Percentiles rank a stretch among this genome's conserved stretches.
Evolutionary conservation across 1,140 invertebrate genomes (phyloP).

Genomic region (Pseudomyrmex flavicornis): DNA sequence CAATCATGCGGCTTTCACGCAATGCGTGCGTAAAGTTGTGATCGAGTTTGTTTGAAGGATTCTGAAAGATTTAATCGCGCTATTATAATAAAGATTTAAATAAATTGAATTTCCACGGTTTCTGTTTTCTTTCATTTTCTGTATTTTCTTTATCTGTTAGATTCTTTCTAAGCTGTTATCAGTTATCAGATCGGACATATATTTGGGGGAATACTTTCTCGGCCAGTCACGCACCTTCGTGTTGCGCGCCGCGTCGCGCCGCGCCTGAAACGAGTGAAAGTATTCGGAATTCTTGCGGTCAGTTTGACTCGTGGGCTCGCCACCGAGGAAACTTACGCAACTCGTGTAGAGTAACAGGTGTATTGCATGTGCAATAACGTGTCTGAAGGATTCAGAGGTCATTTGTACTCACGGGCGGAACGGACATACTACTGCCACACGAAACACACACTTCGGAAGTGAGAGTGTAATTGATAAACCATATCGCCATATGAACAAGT

Average conservation of each 20-base stretch:
- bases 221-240: conserved; percentile 26
- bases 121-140: background rate
- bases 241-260: conserved; percentile 8
- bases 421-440: conserved; percentile 14
- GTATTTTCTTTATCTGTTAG: too few species aligned
- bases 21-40: conserved; percentile 17
- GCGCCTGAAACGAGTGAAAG: conserved; percentile 77
- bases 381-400: conserved; percentile 46
- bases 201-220: conserved; percentile 66
- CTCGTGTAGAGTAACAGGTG: conserved; percentile 79
- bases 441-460: conserved; percentile 20
- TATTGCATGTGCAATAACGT: conserved; percentile 79
- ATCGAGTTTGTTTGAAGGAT: background rate
- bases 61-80: too few species aligned
- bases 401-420: conserved; percentile 56
- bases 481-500: conserved; percentile 12
- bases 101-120: too few species aligned
- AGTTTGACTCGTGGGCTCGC: conserved; percentile 68
- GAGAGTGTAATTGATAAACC: conserved; percentile 33
- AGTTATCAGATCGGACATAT: conserved; percentile 48
- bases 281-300: conserved; percentile 77
- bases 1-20: background rate
- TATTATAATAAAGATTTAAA: too few species aligned
- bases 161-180: background rate
- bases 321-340: conserved; percentile 75